Conservation (phyloP, 2,888 invertebrate genomes). For the Hemaris fuciformis region DNA sequence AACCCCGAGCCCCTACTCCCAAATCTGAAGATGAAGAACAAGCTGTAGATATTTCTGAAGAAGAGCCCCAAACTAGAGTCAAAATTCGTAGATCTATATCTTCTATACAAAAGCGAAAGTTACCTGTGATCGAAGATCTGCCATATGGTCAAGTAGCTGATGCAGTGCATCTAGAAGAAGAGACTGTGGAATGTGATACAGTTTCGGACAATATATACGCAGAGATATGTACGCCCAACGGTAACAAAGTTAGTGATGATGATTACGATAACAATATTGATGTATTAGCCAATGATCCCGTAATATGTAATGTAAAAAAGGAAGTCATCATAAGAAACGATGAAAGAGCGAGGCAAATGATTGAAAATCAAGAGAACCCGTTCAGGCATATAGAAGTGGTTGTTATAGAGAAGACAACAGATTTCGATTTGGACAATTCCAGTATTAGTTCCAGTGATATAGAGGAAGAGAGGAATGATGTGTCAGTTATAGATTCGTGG, state of each 20-base stretch:
- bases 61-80: slow-evolving; percentile 65
- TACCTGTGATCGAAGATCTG: slow-evolving; percentile 83
- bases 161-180: slow-evolving; percentile 77
- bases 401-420: slow-evolving; percentile 76
- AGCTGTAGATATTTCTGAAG: slow-evolving; percentile 64
- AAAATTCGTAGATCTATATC: slow-evolving; percentile 79
- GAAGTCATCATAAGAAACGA: slow-evolving; percentile 74
- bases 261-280: slow-evolving; percentile 73
- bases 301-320: slow-evolving; percentile 76
- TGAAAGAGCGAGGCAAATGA: slow-evolving; percentile 71
- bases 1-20: slow-evolving; percentile 74
- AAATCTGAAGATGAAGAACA: slow-evolving; percentile 72
- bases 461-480: slow-evolving; percentile 70
- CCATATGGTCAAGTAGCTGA: slow-evolving; percentile 87
- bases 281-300: slow-evolving; percentile 70
- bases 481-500: slow-evolving; percentile 74
- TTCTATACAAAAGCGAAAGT: slow-evolving; percentile 77
- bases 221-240: slow-evolving; percentile 82
- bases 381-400: slow-evolving; percentile 79
- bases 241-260: slow-evolving; percentile 61
- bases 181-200: slow-evolving; percentile 67
- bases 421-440: slow-evolving; percentile 72
- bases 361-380: slow-evolving; percentile 71
- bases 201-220: slow-evolving; percentile 86
- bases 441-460: slow-evolving; percentile 70